Conservation (phyloP, 2,113 vertebrate genomes). For the Corythoichthys intestinalis region DNA sequence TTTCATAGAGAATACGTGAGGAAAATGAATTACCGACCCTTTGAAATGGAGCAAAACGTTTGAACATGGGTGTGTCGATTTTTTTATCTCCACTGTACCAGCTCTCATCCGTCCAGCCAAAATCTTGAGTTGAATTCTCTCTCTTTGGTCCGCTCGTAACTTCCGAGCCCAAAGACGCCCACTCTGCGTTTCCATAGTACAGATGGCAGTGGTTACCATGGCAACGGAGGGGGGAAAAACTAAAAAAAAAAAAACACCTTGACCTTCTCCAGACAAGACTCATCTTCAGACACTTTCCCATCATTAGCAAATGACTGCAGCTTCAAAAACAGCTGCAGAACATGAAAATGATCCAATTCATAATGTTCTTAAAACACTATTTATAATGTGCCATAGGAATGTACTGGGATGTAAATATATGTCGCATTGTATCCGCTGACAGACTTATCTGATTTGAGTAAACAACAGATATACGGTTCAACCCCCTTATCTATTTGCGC, state of each 20-base stretch:
- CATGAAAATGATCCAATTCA: not conserved
- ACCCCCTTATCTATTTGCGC: constrained; percentile 14
- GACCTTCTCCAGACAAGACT: not conserved
- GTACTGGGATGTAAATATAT: constrained; percentile 67
- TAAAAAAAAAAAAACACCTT: not conserved
- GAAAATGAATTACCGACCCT: too few species aligned
- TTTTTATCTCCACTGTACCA: not conserved
- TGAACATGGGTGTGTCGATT: not conserved
- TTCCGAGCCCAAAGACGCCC: not conserved
- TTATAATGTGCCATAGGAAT: constrained; percentile 39
- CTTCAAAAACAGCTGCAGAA: not conserved
- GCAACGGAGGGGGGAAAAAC: not conserved
- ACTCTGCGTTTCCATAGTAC: not conserved
- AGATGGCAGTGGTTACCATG: constrained; percentile 2
- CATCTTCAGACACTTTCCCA: not conserved
- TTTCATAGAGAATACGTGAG: too few species aligned
- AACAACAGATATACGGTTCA: constrained; percentile 11
- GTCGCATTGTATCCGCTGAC: constrained; percentile 60
- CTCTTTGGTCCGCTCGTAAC: not conserved
- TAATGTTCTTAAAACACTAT: not conserved
- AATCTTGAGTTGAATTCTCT: not conserved
- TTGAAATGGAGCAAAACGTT: not conserved
- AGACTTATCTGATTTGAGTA: constrained; percentile 51
- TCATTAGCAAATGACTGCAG: not conserved
- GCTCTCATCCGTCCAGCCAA: not conserved